Percentiles rank a stretch among this genome's conserved stretches.
These are phyloP conservation scores for Blastobasis lacticolella DNA, from an alignment of 2,888 invertebrate species.

Conservation along the genomic window DNA sequence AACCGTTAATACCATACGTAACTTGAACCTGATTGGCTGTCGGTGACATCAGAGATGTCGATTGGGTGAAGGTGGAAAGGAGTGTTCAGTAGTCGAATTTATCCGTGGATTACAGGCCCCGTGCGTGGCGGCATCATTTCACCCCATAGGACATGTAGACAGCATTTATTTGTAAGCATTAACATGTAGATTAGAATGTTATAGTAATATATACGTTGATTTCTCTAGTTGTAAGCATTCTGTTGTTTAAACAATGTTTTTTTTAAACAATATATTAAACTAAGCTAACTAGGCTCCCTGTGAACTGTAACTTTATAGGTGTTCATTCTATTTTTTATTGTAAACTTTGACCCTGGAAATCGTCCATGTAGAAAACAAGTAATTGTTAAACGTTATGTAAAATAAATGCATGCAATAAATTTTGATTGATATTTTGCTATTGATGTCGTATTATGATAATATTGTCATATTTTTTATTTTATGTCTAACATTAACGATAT, in stretches of 20 bases:
- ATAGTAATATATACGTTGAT: constrained; percentile 74
- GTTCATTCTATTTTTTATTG: constrained; percentile 13
- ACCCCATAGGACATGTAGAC: constrained; percentile 48
- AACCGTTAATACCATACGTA: too few relatives aligned
- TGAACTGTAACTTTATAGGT: constrained; percentile 26
- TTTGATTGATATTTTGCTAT: constrained; percentile 65
- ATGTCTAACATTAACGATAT: constrained; percentile 51
- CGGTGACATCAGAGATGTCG: too few relatives aligned
- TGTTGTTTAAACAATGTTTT: constrained; percentile 52
- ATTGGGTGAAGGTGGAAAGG: too few relatives aligned
- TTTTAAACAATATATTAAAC: constrained; percentile 28
- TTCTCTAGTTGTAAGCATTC: constrained; percentile 63
- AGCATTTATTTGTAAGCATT: constrained; percentile 71
- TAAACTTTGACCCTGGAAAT: constrained; percentile 28
- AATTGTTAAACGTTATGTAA: constrained; percentile 57
- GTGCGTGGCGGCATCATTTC: neutral
- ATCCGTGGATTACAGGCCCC: constrained; percentile 7
- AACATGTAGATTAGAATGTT: constrained; percentile 61
- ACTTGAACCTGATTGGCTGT: too few relatives aligned
- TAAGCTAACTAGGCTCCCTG: constrained; percentile 29
- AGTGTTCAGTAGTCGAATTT: too few relatives aligned
- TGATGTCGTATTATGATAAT: constrained; percentile 42
- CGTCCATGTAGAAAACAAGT: constrained; percentile 54
- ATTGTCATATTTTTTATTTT: constrained; percentile 36
- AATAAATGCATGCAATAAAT: constrained; percentile 64